Base-by-base conservation (phyloP, 2,888 invertebrate species). In the Cephus rjabovi region DNA sequence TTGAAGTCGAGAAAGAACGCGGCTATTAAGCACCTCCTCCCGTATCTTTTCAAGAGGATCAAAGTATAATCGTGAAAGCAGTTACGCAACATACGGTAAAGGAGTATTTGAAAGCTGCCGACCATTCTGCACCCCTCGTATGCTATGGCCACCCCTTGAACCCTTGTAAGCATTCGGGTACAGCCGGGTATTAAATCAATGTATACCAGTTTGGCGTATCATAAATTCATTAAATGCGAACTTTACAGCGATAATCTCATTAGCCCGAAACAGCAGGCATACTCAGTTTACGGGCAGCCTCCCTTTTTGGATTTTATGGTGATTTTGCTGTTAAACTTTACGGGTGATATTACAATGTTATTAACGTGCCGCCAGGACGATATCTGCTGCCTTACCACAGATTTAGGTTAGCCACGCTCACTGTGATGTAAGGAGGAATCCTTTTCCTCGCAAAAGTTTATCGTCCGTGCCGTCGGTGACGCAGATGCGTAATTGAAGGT, bases 141-240 rank as follows among this genome's bases (percentile, higher is more conserved):
- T 23, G 56, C 56, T 56, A 56, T 23, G 56, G 56, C 23, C 56
- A 56, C 56, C 56, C 56, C 56, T 56, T 56, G 56, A 56, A 56
- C 56, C 56, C 56, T 56, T 56, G 56, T 56, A 56, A 56, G 56
- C 56, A 56, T 56, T 56, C 56, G 56, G 23, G 56, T 56, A 56
- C 23, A 56, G 56, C 77, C 75, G 80, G 77, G 81, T 83, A 82
- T 83, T 84, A 84, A 84, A 84, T 84, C 83, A 82, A 40, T 79
- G 77, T 79, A 82, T 34, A 74, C 35, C 74, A 35, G 37, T 74
- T 34, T 37, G 74, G 81, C 80, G 78, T 81, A 83, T 84, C 83
- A 81, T 83, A 84, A 84, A 84, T 84, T 84, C 83, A 79, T 83
- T 82, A 82, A 73, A 81, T 81, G 79, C 77, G 74, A 83, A 83